A percentile compares a stretch with the other conserved stretches of the same genome.
phyloP scores from a whole-genome alignment of 1,140 invertebrate genomes.

The Drosophila seguyi region DNA sequence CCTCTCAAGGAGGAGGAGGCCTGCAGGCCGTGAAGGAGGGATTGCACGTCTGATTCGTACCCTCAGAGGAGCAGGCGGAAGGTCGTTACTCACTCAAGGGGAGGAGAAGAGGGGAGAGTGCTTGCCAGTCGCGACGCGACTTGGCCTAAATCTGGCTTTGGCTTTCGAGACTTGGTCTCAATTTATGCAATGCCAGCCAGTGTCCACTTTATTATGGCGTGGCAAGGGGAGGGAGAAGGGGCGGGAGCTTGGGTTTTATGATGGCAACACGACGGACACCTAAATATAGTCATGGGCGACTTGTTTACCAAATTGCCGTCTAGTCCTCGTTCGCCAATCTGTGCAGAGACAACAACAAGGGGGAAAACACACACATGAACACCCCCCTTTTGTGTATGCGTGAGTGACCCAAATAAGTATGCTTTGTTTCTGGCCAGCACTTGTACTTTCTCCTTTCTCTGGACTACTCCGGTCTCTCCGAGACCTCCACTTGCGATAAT shows the following conservation, averaged over 20 bases:
- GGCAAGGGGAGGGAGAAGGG: neutral
- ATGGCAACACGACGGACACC: constrained; percentile 44
- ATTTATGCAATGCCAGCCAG: constrained; percentile 50
- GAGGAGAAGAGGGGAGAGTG: neutral
- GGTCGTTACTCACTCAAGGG: constrained; percentile 35
- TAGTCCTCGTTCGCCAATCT: constrained; percentile 48
- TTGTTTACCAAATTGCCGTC: constrained; percentile 58
- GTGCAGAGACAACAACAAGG: constrained; percentile 44
- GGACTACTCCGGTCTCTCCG: neutral
- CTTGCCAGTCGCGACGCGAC: constrained; percentile 28
- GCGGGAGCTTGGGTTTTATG: constrained; percentile 31
- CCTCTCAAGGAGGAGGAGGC: neutral
- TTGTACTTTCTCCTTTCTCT: constrained; percentile 8
- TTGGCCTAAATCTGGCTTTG: constrained; percentile 50
- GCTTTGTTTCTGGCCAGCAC: constrained; percentile 36
- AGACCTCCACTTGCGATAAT: constrained; percentile 47
- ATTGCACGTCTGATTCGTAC: constrained; percentile 36
- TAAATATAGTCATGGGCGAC: constrained; percentile 53
- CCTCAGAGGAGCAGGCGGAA: neutral
- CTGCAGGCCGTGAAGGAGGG: constrained; percentile 21
- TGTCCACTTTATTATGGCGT: constrained; percentile 52
- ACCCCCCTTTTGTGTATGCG: constrained; percentile 37
- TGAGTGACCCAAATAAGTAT: constrained; percentile 64
- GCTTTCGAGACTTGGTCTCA: constrained; percentile 20
- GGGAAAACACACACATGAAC: neutral